A percentile compares a stretch with the other conserved stretches of the same genome.
These are phyloP conservation scores for Drosophila testacea DNA, from an alignment of 2,888 invertebrate genomes.

Conservation along the genomic window DNA sequence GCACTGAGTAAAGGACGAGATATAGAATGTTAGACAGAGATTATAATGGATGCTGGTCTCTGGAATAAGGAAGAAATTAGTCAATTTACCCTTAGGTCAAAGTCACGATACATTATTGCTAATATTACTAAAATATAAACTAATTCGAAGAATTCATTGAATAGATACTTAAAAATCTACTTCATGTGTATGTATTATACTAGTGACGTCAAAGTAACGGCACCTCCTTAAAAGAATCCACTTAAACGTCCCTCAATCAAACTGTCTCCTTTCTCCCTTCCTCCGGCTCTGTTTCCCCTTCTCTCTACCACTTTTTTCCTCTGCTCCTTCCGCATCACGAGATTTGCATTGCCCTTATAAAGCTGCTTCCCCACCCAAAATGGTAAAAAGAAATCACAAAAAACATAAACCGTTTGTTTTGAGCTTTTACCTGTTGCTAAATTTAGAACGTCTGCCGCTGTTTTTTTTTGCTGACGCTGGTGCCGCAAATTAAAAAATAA, in stretches of 20 bases:
- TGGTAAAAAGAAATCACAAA: slow-evolving; percentile 25
- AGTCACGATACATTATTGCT: too few relatives aligned
- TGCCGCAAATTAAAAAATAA: slow-evolving; percentile 54
- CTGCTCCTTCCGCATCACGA: slow-evolving; percentile 61
- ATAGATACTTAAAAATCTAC: background rate
- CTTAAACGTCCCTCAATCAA: slow-evolving; percentile 1
- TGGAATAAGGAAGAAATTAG: too few relatives aligned
- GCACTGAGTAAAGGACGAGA: slow-evolving; percentile 11
- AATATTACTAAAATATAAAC: too few relatives aligned
- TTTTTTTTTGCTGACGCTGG: slow-evolving; percentile 68
- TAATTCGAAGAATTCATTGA: too few relatives aligned
- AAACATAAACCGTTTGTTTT: slow-evolving; percentile 62
- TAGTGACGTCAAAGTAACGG: slow-evolving; percentile 39
- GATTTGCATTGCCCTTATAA: slow-evolving; percentile 64
- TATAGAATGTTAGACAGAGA: background rate
- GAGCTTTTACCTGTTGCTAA: slow-evolving; percentile 74
- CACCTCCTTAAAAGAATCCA: slow-evolving; percentile 7
- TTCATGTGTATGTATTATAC: background rate
- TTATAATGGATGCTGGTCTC: background rate
- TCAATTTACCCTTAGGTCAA: too few relatives aligned
- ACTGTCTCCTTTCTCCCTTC: background rate
- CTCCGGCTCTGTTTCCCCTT: background rate
- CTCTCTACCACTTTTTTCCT: background rate
- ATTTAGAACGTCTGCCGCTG: slow-evolving; percentile 71
- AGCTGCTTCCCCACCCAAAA: slow-evolving; percentile 48